Evolutionary conservation across 2,888 invertebrate genomes (phyloP).

Genomic region (Pyrgus malvae): DNA sequence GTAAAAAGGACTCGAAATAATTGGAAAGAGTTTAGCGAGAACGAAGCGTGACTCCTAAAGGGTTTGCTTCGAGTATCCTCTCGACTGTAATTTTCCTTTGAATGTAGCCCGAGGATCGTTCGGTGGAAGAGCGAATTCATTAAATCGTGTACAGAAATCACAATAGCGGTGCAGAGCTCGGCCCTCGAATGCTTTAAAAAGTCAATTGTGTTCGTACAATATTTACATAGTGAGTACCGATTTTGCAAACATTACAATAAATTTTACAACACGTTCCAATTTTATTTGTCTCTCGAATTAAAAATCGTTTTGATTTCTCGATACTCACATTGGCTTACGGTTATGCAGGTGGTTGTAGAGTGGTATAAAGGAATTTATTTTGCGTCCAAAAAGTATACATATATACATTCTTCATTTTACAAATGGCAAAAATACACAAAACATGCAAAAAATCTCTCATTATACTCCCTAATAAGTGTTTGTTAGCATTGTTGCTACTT

Average conservation of each 20-base stretch:
- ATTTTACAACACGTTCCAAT: slow-evolving; percentile 12
- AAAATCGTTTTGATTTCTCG: neutral
- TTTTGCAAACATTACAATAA: slow-evolving; percentile 24
- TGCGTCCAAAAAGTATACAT: no score
- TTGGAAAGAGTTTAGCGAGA: slow-evolving; percentile 73
- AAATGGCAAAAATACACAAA: no score
- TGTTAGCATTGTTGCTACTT: slow-evolving; percentile 9
- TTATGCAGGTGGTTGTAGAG: neutral
- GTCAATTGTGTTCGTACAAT: slow-evolving; percentile 25
- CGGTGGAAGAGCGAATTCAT: slow-evolving; percentile 70
- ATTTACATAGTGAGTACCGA: slow-evolving; percentile 24
- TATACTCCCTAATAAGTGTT: no score
- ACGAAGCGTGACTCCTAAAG: slow-evolving; percentile 74
- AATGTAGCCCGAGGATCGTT: slow-evolving; percentile 65
- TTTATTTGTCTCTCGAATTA: neutral
- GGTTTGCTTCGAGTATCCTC: slow-evolving; percentile 72
- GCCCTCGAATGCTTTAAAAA: slow-evolving; percentile 24
- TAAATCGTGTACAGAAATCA: slow-evolving; percentile 73
- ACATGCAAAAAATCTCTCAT: no score
- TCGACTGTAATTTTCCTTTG: slow-evolving; percentile 75
- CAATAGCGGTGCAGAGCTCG: slow-evolving; percentile 57
- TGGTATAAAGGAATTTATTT: neutral
- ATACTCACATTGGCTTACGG: neutral
- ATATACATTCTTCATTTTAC: no score
- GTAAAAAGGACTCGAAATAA: slow-evolving; percentile 67